Base-by-base conservation (phyloP, 2,113 vertebrate genomes). In the Beaufortia kweichowensis region DNA sequence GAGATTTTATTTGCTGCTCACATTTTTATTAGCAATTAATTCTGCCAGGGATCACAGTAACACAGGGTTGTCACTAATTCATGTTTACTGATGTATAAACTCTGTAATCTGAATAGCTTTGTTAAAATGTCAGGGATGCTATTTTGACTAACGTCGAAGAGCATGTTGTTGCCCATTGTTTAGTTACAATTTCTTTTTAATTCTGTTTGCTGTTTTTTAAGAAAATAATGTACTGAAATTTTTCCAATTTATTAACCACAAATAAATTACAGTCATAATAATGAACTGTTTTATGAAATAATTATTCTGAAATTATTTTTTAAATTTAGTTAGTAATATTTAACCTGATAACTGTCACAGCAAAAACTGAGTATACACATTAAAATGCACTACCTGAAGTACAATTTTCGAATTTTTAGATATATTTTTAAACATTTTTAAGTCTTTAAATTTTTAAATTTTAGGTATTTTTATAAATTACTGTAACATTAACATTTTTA, bases 61-160 rank as follows among this genome's bases (percentile, higher is more conserved):
- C 60, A 75, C 68, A 57, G 65, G 70, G 62, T 70, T 75, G 57
- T 24, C 65, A 53, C 65, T 78, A 75, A 75, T 78, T 78, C 56
- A 66, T 83, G 76, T 77, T 70, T 81, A 79, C 76, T 76, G 76
- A 75, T 79, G 75, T 75, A 68, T 64, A 69, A 80, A 78, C 72
- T 53, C 50, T 61, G 66, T 64, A 74, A 62, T 77, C 65, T 76
- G 66, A 83, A 81, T 57, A 68, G 71, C 71, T 78, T 81, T 73
- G 74, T 83, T 81, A 76, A 83, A 83, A 79, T 81, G 79, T 83
- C 82, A 77, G 19, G 53, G 41, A 65, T 78, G 50, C 67, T 77
- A 70, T 74, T 61, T 75, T 68, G 62, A 55, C 35, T 67, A 53
- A 79, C 77, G 71, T 71, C 39, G 64, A 78, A 66, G 70, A 33